phyloP scores from a whole-genome alignment of 2,113 vertebrate species.

The Entomyzon cyanotis region DNA sequence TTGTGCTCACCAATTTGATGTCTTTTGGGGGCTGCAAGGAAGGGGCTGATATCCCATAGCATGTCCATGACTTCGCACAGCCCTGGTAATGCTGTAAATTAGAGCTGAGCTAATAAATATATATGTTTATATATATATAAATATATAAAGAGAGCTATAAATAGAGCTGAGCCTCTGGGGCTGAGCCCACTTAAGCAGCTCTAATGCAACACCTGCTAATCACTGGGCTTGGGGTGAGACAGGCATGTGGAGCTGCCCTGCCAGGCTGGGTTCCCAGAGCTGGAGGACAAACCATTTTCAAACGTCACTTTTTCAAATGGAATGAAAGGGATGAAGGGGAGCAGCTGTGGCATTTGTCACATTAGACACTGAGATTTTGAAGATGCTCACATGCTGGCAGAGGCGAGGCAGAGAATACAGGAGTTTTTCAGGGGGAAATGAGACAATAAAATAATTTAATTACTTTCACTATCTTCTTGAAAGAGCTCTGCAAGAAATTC shows the following conservation, averaged over 20 bases:
- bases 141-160: not conserved
- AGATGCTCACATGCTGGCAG: not conserved
- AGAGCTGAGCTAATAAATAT: not conserved
- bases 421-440: not conserved
- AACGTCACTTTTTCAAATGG: fast-evolving
- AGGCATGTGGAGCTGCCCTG: not conserved
- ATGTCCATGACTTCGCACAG: not conserved
- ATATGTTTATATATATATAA: too few species aligned
- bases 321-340: not conserved
- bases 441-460: not conserved
- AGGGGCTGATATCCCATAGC: not conserved
- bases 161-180: not conserved
- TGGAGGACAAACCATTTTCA: not conserved
- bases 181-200: constrained; percentile 29
- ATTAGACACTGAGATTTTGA: not conserved
- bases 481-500: not conserved
- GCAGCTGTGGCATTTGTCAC: not conserved
- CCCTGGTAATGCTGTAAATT: not conserved
- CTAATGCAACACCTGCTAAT: constrained; percentile 24
- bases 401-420: not conserved
- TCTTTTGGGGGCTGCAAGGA: not conserved
- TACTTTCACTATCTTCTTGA: not conserved
- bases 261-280: not conserved
- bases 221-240: fast-evolving
- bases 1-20: fast-evolving